Conservation (phyloP, 2,888 invertebrate genomes). For the Tryphoninae sp. region DNA sequence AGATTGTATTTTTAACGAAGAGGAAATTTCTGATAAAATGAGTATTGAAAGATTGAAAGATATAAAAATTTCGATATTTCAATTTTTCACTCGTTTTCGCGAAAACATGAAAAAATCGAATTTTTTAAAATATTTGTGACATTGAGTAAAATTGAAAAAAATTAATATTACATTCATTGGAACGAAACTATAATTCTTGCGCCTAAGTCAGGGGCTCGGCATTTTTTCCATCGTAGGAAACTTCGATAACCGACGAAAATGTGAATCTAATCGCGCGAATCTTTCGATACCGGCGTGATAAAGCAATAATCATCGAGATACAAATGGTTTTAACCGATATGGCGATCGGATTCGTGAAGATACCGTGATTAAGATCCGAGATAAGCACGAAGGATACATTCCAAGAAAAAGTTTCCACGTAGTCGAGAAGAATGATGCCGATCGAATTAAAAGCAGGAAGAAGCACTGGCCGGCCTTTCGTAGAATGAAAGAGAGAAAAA, state of each 20-base stretch:
- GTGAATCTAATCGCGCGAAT: neutral
- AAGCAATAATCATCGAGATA: neutral
- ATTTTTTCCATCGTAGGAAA: too few relatives aligned
- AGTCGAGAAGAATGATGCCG: neutral
- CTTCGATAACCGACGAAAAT: neutral
- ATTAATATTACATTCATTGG: too few relatives aligned
- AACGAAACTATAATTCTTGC: too few relatives aligned
- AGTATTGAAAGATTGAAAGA: too few relatives aligned
- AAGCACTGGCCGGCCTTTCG: neutral
- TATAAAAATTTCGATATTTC: too few relatives aligned
- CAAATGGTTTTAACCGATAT: neutral
- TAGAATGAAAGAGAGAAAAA: neutral
- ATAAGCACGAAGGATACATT: neutral
- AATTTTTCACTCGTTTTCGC: too few relatives aligned
- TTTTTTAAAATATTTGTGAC: too few relatives aligned
- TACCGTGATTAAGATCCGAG: neutral
- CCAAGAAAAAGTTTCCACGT: neutral
- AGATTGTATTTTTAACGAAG: too few relatives aligned
- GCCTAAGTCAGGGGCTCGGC: too few relatives aligned
- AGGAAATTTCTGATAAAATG: too few relatives aligned
- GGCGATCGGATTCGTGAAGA: neutral
- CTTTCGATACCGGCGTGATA: neutral
- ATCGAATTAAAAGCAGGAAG: slow-evolving; percentile 7
- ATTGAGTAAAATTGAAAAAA: too few relatives aligned
- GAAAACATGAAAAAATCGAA: too few relatives aligned